Percentiles rank a stretch among this genome's conserved stretches.
These are phyloP conservation scores for Camptogramma bilineatum DNA, from an alignment of 2,888 invertebrate genomes.

Conservation along the genomic window DNA sequence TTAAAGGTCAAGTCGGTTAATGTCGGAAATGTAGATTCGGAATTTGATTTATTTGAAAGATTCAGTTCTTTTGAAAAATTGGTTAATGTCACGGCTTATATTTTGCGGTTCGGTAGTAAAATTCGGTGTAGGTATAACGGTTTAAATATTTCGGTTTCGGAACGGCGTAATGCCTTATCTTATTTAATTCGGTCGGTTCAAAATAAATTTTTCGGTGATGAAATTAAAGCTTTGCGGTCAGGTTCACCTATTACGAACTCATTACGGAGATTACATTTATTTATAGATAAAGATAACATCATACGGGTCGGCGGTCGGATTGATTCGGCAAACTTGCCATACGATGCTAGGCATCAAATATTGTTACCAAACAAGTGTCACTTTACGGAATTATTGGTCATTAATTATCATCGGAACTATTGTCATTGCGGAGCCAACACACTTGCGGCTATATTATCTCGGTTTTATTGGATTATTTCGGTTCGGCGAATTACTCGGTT, in stretches of 20 bases:
- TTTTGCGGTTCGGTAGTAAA: too few species aligned
- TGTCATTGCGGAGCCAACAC: constrained; percentile 6
- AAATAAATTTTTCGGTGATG: background rate
- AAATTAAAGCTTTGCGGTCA: background rate
- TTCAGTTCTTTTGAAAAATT: too few species aligned
- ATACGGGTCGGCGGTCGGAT: constrained; percentile 14
- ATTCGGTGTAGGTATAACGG: background rate
- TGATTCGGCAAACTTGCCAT: background rate
- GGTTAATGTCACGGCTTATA: too few species aligned
- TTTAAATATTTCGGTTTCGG: constrained; percentile 6
- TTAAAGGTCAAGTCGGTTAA: too few species aligned
- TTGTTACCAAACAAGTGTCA: constrained; percentile 14
- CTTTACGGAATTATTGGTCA: constrained; percentile 5
- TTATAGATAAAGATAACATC: background rate
- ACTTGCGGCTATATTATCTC: constrained; percentile 5
- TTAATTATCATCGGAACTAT: constrained; percentile 12
- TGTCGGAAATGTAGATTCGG: too few species aligned
- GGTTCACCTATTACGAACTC: background rate
- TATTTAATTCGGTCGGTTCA: constrained; percentile 5
- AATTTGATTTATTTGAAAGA: too few species aligned
- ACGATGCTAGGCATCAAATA: constrained; percentile 10
- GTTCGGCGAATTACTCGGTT: constrained; percentile 10
- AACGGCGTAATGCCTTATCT: background rate
- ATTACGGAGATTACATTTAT: constrained; percentile 8
- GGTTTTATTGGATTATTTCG: constrained; percentile 6